A percentile compares a stretch with the other conserved stretches of the same genome.
Evolutionary conservation across 2,888 invertebrate genomes (phyloP).

Genomic region (Philonicus albiceps): DNA sequence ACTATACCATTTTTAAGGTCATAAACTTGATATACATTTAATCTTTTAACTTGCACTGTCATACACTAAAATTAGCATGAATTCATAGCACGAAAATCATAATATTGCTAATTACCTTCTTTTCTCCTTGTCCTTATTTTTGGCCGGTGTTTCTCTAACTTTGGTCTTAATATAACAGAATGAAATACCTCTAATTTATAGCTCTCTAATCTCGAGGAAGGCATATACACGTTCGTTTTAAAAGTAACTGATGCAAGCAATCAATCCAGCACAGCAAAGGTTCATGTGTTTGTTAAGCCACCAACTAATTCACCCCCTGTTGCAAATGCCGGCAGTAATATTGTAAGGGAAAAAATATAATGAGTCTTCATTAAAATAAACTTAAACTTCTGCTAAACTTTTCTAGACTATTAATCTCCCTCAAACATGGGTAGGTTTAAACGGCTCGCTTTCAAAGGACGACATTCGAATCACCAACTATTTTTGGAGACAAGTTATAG

Average conservation of each 20-base stretch:
- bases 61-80: too few species aligned
- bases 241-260: conserved; percentile 92
- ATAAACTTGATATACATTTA: too few species aligned
- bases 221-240: conserved; percentile 91
- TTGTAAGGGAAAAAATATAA: conserved; percentile 53
- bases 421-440: conserved; percentile 78
- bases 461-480: conserved; percentile 84
- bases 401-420: conserved; percentile 81
- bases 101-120: too few species aligned
- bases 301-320: conserved; percentile 85
- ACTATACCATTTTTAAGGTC: not conserved
- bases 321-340: conserved; percentile 72
- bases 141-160: not conserved
- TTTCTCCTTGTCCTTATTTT: too few species aligned
- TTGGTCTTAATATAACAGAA: not conserved
- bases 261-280: conserved; percentile 85
- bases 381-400: not conserved
- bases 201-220: conserved; percentile 89
- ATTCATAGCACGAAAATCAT: too few species aligned
- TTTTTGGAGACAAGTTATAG: conserved; percentile 83
- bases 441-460: conserved; percentile 83
- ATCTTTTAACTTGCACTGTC: too few species aligned
- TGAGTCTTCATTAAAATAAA: not conserved
- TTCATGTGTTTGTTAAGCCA: conserved; percentile 92
- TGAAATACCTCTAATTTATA: conserved; percentile 50